phyloP scores from a whole-genome alignment of 2,888 invertebrate genomes.

The Xestia xanthographa region DNA sequence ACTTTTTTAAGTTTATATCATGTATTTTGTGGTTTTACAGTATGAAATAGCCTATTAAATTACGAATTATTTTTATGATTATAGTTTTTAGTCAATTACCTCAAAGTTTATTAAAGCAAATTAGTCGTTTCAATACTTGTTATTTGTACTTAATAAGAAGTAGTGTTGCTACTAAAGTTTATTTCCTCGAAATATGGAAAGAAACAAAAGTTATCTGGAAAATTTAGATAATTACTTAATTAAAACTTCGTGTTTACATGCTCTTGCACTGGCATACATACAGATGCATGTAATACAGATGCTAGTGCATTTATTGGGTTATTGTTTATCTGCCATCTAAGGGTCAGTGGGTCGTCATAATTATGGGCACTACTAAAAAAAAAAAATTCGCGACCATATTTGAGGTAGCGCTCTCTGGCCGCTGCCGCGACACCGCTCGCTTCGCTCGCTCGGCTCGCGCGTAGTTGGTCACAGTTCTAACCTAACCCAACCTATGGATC shows the following conservation, averaged over 20 bases:
- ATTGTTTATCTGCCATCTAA: neutral
- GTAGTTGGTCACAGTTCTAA: no score
- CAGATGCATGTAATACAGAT: neutral
- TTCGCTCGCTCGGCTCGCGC: no score
- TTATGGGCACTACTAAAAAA: no score
- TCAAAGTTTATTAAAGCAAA: neutral
- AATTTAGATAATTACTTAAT: neutral
- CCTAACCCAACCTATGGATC: no score
- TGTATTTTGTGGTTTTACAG: neutral
- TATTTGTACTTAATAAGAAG: conserved; percentile 21
- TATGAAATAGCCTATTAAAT: neutral
- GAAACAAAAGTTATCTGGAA: neutral
- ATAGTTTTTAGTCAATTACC: neutral
- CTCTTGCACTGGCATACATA: neutral
- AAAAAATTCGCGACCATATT: no score
- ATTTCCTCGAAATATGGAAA: conserved; percentile 27
- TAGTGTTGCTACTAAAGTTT: conserved; percentile 46
- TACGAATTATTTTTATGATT: neutral
- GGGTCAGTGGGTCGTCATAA: no score
- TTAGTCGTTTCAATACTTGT: conserved; percentile 59
- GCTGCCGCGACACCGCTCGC: no score
- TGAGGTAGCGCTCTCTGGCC: no score
- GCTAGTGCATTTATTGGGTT: neutral
- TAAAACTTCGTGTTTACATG: neutral
- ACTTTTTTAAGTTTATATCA: conserved; percentile 22